phyloP scores from a whole-genome alignment of 1,140 invertebrate genomes.

The Latrodectus geometricus region DNA sequence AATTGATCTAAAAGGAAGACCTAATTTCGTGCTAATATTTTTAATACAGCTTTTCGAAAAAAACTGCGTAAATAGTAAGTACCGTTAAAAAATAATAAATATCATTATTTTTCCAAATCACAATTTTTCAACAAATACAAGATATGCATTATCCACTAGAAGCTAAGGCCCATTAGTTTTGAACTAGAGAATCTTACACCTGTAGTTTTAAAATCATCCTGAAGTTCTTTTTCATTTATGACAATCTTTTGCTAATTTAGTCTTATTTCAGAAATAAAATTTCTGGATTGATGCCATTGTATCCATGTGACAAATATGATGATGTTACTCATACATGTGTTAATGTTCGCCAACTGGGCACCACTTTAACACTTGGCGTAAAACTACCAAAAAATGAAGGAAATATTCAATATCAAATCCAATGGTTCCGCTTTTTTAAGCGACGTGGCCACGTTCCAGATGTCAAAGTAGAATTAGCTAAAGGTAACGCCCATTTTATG shows the following conservation, averaged over 20 bases:
- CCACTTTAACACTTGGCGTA: slow-evolving; percentile 9
- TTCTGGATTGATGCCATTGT: neutral
- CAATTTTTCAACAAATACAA: neutral
- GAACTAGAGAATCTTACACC: no score
- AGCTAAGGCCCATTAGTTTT: neutral
- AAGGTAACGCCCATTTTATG: neutral
- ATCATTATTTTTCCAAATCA: neutral
- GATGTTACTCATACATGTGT: neutral
- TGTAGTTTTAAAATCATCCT: neutral
- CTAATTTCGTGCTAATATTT: no score
- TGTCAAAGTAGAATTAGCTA: slow-evolving; percentile 6
- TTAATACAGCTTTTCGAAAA: no score
- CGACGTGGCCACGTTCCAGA: neutral
- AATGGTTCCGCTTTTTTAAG: slow-evolving; percentile 20
- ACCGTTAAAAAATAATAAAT: no score
- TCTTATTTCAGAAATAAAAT: neutral
- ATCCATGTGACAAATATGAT: slow-evolving; percentile 21
- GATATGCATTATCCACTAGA: neutral
- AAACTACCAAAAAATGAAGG: neutral
- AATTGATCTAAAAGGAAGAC: no score
- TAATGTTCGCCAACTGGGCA: slow-evolving; percentile 18
- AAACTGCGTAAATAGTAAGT: no score
- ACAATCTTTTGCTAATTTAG: neutral
- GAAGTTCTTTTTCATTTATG: neutral
- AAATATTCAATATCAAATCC: neutral